A percentile compares a stretch with the other conserved stretches of the same genome.
These are phyloP conservation scores for Dinoponera quadriceps DNA, from an alignment of 1,140 invertebrate species.

Conservation along the genomic window DNA sequence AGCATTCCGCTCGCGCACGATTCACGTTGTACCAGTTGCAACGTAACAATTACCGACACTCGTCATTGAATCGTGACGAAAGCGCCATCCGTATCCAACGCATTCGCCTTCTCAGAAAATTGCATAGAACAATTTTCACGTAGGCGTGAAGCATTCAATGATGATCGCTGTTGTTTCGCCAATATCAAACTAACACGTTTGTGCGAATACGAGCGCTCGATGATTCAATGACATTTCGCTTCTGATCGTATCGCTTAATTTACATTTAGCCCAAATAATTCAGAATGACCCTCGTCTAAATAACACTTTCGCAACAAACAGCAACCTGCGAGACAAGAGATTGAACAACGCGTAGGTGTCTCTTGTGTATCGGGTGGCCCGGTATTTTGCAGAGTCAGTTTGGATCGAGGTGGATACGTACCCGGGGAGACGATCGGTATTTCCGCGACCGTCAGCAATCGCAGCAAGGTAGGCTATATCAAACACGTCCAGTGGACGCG, in stretches of 20 bases:
- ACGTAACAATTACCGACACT: not conserved
- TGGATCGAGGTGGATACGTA: conserved; percentile 96
- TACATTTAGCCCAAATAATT: not conserved
- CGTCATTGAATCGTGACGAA: conserved; percentile 11
- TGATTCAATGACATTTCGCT: not conserved
- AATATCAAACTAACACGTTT: not conserved
- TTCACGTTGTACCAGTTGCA: conserved; percentile 1
- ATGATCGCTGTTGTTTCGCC: conserved; percentile 51
- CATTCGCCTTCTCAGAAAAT: conserved; percentile 52
- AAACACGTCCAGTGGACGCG: not conserved
- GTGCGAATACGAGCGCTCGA: not conserved
- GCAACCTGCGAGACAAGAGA: conserved; percentile 96
- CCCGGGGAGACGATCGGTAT: conserved; percentile 96
- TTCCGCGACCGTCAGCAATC: conserved; percentile 94
- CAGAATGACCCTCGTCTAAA: not conserved
- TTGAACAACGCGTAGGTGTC: conserved; percentile 95
- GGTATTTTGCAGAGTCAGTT: conserved; percentile 92
- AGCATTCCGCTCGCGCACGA: not conserved
- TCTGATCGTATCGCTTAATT: not conserved
- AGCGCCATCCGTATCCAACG: conserved; percentile 21
- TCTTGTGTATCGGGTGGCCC: conserved; percentile 93
- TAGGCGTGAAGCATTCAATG: conserved; percentile 64
- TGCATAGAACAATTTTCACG: conserved; percentile 65
- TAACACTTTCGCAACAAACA: conserved; percentile 79
- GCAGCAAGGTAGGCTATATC: conserved; percentile 89